Evolutionary conservation across 2,888 invertebrate genomes (phyloP).

Genomic region (Xestoiulus laeticollis): DNA sequence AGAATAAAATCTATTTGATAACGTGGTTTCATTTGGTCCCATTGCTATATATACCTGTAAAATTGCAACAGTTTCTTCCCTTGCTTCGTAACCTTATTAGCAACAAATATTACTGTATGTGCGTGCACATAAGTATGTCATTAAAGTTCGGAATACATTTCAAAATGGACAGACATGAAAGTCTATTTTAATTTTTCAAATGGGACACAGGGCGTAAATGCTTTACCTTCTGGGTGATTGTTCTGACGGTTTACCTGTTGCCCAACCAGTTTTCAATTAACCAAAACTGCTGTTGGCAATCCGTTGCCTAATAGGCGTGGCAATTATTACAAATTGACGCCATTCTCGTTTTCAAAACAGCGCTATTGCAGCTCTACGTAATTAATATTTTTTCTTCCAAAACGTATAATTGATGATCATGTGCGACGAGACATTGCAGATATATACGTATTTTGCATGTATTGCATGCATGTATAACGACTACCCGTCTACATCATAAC

Average conservation of each 20-base stretch:
- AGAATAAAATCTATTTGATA: too few species aligned
- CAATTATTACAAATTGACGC: slow-evolving; percentile 5
- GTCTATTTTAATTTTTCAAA: not conserved
- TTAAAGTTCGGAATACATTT: too few species aligned
- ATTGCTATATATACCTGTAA: too few species aligned
- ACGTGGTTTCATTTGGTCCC: too few species aligned
- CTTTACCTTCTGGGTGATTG: not conserved
- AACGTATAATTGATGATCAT: not conserved
- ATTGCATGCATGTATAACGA: not conserved
- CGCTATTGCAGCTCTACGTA: not conserved
- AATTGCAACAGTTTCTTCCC: too few species aligned
- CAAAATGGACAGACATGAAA: too few species aligned
- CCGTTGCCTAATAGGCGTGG: not conserved
- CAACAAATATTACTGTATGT: too few species aligned
- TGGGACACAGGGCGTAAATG: not conserved
- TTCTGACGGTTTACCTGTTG: not conserved
- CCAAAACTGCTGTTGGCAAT: not conserved
- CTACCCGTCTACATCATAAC: slow-evolving; percentile 22
- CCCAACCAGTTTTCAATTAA: not conserved
- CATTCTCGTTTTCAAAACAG: not conserved
- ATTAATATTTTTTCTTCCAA: slow-evolving; percentile 18
- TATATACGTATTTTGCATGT: not conserved
- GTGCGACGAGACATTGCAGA: not conserved
- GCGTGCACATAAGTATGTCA: too few species aligned
- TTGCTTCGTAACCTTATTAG: too few species aligned